Evolutionary conservation across 2,888 invertebrate genomes (phyloP).

Genomic region (Lypha dubia): DNA sequence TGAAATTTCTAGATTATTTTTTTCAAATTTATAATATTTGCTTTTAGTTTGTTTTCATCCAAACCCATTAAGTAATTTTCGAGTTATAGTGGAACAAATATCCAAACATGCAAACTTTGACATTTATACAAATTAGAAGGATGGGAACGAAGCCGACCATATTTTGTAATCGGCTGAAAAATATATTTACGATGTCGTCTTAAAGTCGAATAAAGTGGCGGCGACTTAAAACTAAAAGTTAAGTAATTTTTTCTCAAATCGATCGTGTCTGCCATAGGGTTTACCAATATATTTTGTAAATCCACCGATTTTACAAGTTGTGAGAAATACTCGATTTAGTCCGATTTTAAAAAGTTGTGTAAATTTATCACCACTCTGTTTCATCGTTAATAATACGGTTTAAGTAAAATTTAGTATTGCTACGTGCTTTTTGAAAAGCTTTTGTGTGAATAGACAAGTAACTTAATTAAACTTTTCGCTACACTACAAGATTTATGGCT

Average conservation of each 20-base stretch:
- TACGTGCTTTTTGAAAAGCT: background rate
- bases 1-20: slow-evolving; percentile 29
- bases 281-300: background rate
- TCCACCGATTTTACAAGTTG: too few relatives aligned
- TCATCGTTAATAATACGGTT: background rate
- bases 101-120: too few relatives aligned
- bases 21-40: background rate
- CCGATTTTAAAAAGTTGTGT: background rate
- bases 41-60: background rate
- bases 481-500: slow-evolving; percentile 35
- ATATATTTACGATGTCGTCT: too few relatives aligned
- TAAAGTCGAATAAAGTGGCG: too few relatives aligned
- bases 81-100: too few relatives aligned
- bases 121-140: too few relatives aligned
- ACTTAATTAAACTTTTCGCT: slow-evolving; percentile 30
- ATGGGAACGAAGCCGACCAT: too few relatives aligned
- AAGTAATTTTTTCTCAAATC: too few relatives aligned
- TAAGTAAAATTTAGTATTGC: background rate
- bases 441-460: slow-evolving; percentile 12
- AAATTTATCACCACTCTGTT: background rate
- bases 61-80: too few relatives aligned
- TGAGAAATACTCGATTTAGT: too few relatives aligned
- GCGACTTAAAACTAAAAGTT: too few relatives aligned
- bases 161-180: too few relatives aligned
- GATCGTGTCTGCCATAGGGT: background rate